Evolutionary conservation across 2,113 vertebrate genomes (phyloP).

Genomic region (Vombatus ursinus): DNA sequence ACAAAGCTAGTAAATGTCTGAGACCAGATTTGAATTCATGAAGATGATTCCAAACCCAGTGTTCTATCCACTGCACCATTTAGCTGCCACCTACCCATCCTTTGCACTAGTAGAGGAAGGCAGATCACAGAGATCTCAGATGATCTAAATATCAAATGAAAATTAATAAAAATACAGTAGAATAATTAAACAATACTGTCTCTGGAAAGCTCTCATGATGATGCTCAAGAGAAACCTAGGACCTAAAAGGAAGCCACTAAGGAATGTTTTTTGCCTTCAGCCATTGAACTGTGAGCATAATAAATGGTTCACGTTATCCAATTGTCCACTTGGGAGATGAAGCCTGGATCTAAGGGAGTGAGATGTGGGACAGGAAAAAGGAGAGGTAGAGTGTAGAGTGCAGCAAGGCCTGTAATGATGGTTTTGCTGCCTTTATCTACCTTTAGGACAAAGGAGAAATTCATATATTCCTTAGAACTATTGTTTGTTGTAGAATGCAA

Average conservation of each 20-base stretch:
- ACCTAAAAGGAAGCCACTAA: background rate
- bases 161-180: background rate
- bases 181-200: background rate
- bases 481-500: background rate
- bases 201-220: background rate
- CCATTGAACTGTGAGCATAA: background rate
- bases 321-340: background rate
- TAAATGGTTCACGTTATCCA: background rate
- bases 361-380: background rate
- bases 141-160: background rate
- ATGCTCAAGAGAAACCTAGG: background rate
- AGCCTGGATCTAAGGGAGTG: background rate
- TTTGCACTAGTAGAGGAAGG: background rate
- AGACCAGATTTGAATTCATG: no score
- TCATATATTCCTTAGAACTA: background rate
- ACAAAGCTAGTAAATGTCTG: no score
- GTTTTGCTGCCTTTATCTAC: background rate
- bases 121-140: background rate
- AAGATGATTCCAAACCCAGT: no score
- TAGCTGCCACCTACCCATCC: no score
- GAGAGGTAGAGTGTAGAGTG: background rate
- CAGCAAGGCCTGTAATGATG: background rate
- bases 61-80: no score
- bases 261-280: background rate
- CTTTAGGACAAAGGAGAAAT: background rate